Evolutionary conservation across 2,113 vertebrate species (phyloP), one percentile per base, ranked within the genome.

Genomic region (Xiphophorus maculatus): DNA sequence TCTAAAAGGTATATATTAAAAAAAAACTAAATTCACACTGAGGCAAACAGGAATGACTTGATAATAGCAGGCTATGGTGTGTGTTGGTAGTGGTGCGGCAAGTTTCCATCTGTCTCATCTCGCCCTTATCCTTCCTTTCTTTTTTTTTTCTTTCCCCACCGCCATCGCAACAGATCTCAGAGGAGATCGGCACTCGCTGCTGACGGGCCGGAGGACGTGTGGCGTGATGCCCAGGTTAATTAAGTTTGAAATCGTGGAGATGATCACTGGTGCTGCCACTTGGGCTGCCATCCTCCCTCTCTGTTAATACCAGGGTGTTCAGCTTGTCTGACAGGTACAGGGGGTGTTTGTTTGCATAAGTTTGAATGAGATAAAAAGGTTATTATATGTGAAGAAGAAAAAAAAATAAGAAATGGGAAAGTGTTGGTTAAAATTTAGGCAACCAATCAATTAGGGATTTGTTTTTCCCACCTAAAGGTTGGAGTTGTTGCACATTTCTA

Each of bases 211-310:
- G 87, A 84, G 72, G 85, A 79, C 44, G 71, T 60, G 80, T 75
- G 74, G 88, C 76, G 64, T 15, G 79, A 76, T 83, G 81, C 79
- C 75, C 63, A 44, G 89, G 90, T 93, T 94, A 94, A 94, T 94
- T 94, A 93, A 89, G 88, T 93, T 90, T 91, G 87, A 90, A 94
- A 94, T 93, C 87, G 42, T 80, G 66, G 79, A 79, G 90, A 93
- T 92, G 91, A 95, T 93, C 91, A 87, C 88, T 62, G 65, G 71
- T 44, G 81, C 89, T 84, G 92, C 83, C 92, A 91, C 74, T 92
- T 91, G 90, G 40, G 5, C 66, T 63, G 74, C 83, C 88, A 84
- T 27, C 69, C 30, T 63, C 72, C 81, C 66, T 60, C 68, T 66
- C 74, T n/a, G 71, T 84, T 76, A 48, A 74, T 33, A 74, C 78